Evolutionary conservation across 2,797 vertebrate species (phyloP), one percentile per base, ranked within the genome.

Genomic region (Moxostoma hubbsi): DNA sequence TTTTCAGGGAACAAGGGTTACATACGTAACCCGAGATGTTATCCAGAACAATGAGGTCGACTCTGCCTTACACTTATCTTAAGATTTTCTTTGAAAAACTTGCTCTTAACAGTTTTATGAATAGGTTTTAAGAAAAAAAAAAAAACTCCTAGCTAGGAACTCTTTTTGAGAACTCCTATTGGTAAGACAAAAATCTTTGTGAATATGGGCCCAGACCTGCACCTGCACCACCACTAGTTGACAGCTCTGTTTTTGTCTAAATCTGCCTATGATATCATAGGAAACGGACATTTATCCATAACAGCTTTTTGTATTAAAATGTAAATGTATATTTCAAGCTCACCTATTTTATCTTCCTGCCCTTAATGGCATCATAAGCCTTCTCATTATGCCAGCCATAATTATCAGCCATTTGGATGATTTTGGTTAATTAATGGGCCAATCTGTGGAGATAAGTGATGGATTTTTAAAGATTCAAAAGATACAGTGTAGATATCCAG

Each of bases 401-500:
- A 85, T 88, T 87, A 83, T 86, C 85, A 70, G 66, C 84, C 88
- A 88, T 89, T 86, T 89, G 86, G 82, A 87, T 59, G 18, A 62
- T 15, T 7, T 61, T 4, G 50, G 80, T 87, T 92, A 89, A 91
- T 92, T 90, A 90, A 84, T 59, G 64, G 75, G 83, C 84, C 81
- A 57, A 64, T 87, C 86, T 86, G 85, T 58, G 57, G 88, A 84
- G 86, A 88, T 84, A 15, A 72, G 82, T 82, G 70, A 77, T 78
- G 49, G 63, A 76, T 76, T 54, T 49, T 76, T 55, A 73, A 57
- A 64, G 57, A 73, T 57, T 70, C 47, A 18, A 65, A 75, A 77
- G 63, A 63, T 61, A 46, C 1, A 13, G 10, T 5, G 7, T 62
- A 80, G 69, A 80, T 80, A 53, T 73, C 36, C 67, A 15, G 24